Base-by-base conservation (phyloP, 2,797 vertebrate species). In the Saxicola maurus region DNA sequence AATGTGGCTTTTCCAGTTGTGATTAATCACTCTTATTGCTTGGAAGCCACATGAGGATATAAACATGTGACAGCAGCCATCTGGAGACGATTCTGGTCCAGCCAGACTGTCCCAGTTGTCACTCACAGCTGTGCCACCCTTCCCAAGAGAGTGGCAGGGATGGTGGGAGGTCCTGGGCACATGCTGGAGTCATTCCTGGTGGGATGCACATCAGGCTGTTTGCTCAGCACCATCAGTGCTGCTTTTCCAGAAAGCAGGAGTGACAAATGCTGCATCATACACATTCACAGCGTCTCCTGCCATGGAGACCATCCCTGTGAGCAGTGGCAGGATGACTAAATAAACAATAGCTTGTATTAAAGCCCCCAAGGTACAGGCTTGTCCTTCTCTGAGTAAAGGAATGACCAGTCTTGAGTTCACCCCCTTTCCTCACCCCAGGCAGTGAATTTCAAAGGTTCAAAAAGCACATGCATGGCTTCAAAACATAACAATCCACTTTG, bases 101-200 rank as follows among this genome's bases (percentile, higher is more conserved):
- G 46, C 23, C 25, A 7, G 33, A 24, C 45, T 27, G 24, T 49
- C 38, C 31, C 52, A 3, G 1, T 33, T 81, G 55, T 67, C 56
- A 25, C 61, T 64, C 46, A 30, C 42, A 49, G 62, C 53, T 3
- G 3, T 51, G 35, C 17, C 35, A 16, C 40, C 52, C 60, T 35
- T 49, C 68, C 72, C 56, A 52, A 4, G 28, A 5, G 28, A 13
- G 51, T 2, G 2, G 48, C 3, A 15, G 45, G 53, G 42, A 25
- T 1, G 3, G 11, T 17, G 21, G 0, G 3, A 40, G 38, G 30
- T 40, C 71, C 78, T 65, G 74, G 65, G 86, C 37, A n/a, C 19
- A 6, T 3, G 20, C 7, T 6, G 3, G 62, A 51, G 28, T n/a
- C 0, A 0, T 48, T 64, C 28, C 48, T 31, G 3, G 4, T 33